Evolutionary conservation across 1,140 invertebrate genomes (phyloP).

Genomic region (Dendrolimus kikuchii): DNA sequence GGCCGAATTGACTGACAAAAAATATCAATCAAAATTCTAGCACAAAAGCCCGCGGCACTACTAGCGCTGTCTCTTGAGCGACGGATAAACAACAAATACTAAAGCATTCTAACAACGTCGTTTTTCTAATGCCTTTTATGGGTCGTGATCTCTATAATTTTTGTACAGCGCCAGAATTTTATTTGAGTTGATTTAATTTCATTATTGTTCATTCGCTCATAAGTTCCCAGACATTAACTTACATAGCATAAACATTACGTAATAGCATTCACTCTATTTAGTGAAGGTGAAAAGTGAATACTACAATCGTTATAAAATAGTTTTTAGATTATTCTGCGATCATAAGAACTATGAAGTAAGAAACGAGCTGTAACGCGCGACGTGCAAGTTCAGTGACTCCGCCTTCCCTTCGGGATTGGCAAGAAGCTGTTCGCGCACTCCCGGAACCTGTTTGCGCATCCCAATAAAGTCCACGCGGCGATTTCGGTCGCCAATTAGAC

Average conservation of each 20-base stretch:
- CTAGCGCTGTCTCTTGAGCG: slow-evolving; percentile 38
- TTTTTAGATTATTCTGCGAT: slow-evolving; percentile 34
- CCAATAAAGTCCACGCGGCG: slow-evolving; percentile 40
- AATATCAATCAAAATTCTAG: slow-evolving; percentile 73
- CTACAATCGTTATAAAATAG: neutral
- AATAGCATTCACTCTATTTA: neutral
- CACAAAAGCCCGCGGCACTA: slow-evolving; percentile 59
- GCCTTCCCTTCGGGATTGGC: slow-evolving; percentile 52
- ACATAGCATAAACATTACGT: too few relatives aligned
- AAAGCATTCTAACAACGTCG: slow-evolving; percentile 31
- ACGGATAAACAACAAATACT: slow-evolving; percentile 27
- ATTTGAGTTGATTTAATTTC: slow-evolving; percentile 9
- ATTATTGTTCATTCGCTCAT: too few relatives aligned
- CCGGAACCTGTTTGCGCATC: slow-evolving; percentile 59
- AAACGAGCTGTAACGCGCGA: slow-evolving; percentile 44
- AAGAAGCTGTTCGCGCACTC: slow-evolving; percentile 61
- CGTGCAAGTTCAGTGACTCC: slow-evolving; percentile 64
- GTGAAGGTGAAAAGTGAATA: neutral
- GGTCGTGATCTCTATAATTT: too few relatives aligned
- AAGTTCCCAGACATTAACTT: too few relatives aligned
- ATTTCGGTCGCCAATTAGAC: slow-evolving; percentile 33
- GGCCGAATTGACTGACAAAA: slow-evolving; percentile 64
- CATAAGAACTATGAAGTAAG: slow-evolving; percentile 55
- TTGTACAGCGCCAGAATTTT: slow-evolving; percentile 2
- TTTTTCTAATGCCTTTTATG: slow-evolving; percentile 5